phyloP scores from a whole-genome alignment of 2,888 invertebrate genomes.

The Eubasilissa splendida region DNA sequence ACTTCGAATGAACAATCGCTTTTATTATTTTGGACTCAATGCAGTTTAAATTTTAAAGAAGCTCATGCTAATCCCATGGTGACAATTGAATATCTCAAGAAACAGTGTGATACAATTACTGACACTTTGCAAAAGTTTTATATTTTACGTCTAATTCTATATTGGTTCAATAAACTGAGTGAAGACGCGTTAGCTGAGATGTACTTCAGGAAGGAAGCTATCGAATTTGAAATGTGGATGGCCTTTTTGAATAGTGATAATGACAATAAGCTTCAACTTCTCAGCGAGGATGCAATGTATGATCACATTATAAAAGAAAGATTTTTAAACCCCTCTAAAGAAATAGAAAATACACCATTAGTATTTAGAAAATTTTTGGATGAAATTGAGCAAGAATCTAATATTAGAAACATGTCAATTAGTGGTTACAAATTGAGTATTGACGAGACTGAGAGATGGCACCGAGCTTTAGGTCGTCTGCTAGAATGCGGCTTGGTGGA shows the following conservation, averaged over 20 bases:
- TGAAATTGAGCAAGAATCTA: constrained; percentile 69
- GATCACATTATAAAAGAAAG: constrained; percentile 49
- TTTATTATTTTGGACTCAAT: constrained; percentile 73
- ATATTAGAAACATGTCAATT: constrained; percentile 61
- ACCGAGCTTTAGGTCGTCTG: constrained; percentile 70
- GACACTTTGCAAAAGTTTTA: constrained; percentile 71
- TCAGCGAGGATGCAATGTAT: constrained; percentile 42
- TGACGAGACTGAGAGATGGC: constrained; percentile 67
- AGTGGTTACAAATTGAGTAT: constrained; percentile 65
- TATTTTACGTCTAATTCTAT: constrained; percentile 68
- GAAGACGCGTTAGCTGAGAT: constrained; percentile 61
- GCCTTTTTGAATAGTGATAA: constrained; percentile 66
- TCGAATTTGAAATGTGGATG: constrained; percentile 71
- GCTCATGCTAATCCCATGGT: constrained; percentile 75
- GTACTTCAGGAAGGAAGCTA: constrained; percentile 65
- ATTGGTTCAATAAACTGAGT: constrained; percentile 68
- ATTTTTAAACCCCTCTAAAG: background rate
- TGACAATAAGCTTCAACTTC: constrained; percentile 58
- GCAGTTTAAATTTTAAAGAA: constrained; percentile 75
- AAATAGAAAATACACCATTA: background rate
- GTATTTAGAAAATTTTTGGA: constrained; percentile 65
- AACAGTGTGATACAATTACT: constrained; percentile 70
- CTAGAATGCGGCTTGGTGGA: constrained; percentile 74
- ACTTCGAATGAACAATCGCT: constrained; percentile 60
- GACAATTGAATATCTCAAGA: constrained; percentile 77